These are phyloP conservation scores for Cephus pulcher DNA, from an alignment of 2,888 invertebrate species.

Conservation along the genomic window DNA sequence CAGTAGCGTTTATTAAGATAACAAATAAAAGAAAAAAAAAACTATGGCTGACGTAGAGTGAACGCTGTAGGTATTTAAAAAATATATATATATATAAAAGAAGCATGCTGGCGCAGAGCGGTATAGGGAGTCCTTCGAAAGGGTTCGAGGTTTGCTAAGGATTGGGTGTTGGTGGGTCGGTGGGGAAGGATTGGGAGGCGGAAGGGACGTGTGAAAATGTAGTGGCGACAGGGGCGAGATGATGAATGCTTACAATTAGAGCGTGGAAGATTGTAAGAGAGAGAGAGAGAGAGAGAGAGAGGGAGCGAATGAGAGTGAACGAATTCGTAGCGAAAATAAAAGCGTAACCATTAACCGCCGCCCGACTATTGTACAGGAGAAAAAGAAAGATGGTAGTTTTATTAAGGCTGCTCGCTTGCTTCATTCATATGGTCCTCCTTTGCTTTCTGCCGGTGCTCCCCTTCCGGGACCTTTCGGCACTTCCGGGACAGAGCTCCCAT, in stretches of 20 bases:
- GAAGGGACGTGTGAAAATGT: neutral
- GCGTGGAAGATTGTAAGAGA: neutral
- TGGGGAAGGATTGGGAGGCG: neutral
- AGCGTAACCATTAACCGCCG: neutral
- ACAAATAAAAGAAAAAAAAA: slow-evolving; percentile 15
- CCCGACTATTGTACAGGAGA: neutral
- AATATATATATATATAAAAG: slow-evolving; percentile 31
- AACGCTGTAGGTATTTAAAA: slow-evolving; percentile 44
- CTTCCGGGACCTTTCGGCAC: neutral
- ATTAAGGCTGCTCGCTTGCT: neutral
- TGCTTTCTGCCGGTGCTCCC: neutral
- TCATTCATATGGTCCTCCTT: neutral
- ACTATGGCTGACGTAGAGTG: slow-evolving; percentile 60
- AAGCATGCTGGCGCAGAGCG: slow-evolving; percentile 41
- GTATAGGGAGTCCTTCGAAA: neutral
- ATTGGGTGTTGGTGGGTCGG: neutral
- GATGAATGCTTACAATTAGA: neutral
- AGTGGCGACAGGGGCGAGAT: neutral
- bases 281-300: too few relatives aligned
- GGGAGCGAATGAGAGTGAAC: neutral
- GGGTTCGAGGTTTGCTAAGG: neutral
- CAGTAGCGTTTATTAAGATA: slow-evolving; percentile 44
- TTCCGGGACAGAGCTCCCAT: neutral
- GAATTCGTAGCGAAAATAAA: neutral
- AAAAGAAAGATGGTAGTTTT: neutral